These are phyloP conservation scores for Aproaerema taeniolella DNA, from an alignment of 2,888 invertebrate genomes.

Conservation along the genomic window DNA sequence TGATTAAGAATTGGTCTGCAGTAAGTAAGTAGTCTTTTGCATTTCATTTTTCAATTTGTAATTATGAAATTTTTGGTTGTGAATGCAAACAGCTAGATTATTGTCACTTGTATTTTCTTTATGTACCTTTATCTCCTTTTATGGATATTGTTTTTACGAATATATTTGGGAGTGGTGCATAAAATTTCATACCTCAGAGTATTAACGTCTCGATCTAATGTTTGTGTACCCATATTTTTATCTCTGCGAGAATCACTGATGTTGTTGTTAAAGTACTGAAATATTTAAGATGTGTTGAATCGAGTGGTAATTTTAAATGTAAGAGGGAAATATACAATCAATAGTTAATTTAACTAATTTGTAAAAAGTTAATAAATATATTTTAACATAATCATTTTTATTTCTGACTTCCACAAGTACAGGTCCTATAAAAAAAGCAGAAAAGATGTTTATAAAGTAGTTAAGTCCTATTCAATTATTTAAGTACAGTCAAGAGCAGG, in stretches of 20 bases:
- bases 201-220: conserved; percentile 3
- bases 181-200: conserved; percentile 10
- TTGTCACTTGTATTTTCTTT: too few species aligned
- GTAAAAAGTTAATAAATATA: conserved; percentile 68
- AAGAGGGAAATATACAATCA: conserved; percentile 40
- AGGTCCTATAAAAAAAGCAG: too few species aligned
- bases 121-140: neutral
- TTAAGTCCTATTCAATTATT: too few species aligned
- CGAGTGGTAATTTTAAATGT: conserved; percentile 31
- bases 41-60: too few species aligned
- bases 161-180: conserved; percentile 7
- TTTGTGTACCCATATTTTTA: neutral
- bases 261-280: conserved; percentile 40
- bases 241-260: conserved; percentile 14
- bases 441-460: too few species aligned
- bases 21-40: too few species aligned
- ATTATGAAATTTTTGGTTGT: too few species aligned
- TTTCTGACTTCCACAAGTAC: too few species aligned
- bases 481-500: too few species aligned
- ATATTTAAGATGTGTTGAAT: conserved; percentile 41
- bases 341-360: conserved; percentile 55
- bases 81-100: too few species aligned
- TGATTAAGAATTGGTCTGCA: too few species aligned
- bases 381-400: conserved; percentile 46
- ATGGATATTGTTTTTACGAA: neutral